Evolutionary conservation across 2,888 invertebrate species (phyloP).

Genomic region (Leptothorax acervorum): DNA sequence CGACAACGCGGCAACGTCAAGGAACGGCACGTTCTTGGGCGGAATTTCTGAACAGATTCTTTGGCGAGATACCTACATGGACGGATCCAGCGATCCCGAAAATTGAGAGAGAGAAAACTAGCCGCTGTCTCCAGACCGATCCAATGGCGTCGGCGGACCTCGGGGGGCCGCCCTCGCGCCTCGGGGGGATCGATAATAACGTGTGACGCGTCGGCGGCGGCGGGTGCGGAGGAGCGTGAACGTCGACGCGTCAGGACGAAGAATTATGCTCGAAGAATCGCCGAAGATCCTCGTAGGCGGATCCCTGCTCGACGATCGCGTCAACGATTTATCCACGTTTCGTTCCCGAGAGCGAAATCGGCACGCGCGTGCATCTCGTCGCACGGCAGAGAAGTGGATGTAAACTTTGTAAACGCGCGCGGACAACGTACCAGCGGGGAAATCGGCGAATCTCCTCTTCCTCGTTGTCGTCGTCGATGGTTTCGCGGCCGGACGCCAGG

Average conservation of each 20-base stretch:
- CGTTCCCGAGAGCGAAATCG: neutral
- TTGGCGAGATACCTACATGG: neutral
- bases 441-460: neutral
- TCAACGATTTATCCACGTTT: neutral
- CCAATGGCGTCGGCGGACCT: slow-evolving; percentile 19
- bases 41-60: neutral
- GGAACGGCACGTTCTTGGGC: slow-evolving; percentile 28
- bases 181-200: slow-evolving; percentile 28
- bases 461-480: slow-evolving; percentile 19
- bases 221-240: neutral
- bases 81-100: neutral
- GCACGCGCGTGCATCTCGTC: neutral
- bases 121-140: neutral
- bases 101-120: neutral
- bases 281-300: neutral
- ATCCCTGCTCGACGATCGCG: neutral
- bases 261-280: too few species aligned
- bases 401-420: neutral
- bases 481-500: slow-evolving; percentile 41
- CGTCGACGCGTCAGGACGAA: neutral
- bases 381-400: neutral
- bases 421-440: slow-evolving; percentile 9
- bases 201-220: neutral
- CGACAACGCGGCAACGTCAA: slow-evolving; percentile 20
- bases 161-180: neutral